Evolutionary conservation across 64 coral and sea anemone genomes (phyloP), one percentile per base, ranked within the genome.

Genomic region (Montipora efflorescens): DNA sequence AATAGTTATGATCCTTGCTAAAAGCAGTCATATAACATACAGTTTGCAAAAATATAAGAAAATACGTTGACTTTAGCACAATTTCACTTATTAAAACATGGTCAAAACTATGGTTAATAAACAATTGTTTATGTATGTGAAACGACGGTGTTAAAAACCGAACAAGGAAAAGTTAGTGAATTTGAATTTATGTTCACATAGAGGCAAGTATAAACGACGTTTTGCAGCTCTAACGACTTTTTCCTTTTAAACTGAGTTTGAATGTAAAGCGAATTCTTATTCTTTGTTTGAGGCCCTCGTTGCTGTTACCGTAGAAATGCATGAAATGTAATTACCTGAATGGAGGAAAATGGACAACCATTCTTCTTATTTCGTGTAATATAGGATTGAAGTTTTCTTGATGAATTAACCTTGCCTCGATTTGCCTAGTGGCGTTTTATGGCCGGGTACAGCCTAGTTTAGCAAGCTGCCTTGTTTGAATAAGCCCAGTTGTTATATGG

Each of bases 321-420:
- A 68, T 16, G 14, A 18, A n/a, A 16, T n/a, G 16, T 5, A 18
- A 5, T 68, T 86, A 86, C 82, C 82, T 71, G 82, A 86, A 71
- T 12, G 64, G 66, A 5, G 62, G n/a, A 48, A 86, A 86, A 8
- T 43, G 66, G 20, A 71, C 18, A 48, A 86, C 82, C 82, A 86
- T 86, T 19, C 10, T 72, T 21, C 1, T 50, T 61, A 0, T 1
- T 11, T 7, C 4, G 76, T 49, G 44, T n/a, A 22, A 8, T 57
- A 11, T 57, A 2, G 1, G 36, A 36, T 36, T 36, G 36, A 36
- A 36, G 36, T 2, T 36, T 36, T 36, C 36, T 2, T 36, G 36
- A 36, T 36, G 36, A 36, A 36, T 36, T 36, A 36, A 36, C 36
- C 36, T 19, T 14, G 8, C 4, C 28, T 8, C 8, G 28, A 78